Evolutionary conservation across 1,140 invertebrate genomes (phyloP).

Genomic region (Stratiolaelaps scimitus): DNA sequence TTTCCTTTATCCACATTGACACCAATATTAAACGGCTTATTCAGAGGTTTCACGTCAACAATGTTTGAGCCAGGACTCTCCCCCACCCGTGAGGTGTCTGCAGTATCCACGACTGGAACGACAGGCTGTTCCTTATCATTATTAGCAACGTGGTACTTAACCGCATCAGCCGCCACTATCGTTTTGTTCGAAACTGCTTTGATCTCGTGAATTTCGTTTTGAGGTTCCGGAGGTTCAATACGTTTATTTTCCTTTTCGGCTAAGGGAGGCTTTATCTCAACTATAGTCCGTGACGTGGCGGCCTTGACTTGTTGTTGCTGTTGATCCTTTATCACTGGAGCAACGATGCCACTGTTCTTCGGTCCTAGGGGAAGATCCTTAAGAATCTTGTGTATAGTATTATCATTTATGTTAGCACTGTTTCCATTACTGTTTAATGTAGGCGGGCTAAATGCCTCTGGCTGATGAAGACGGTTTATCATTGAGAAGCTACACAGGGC

Average conservation of each 20-base stretch:
- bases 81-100: too few relatives aligned
- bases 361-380: too few relatives aligned
- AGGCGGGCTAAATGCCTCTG: neutral
- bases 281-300: too few relatives aligned
- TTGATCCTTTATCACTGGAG: neutral
- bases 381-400: too few relatives aligned
- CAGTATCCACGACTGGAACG: too few relatives aligned
- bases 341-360: too few relatives aligned
- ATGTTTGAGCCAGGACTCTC: too few relatives aligned
- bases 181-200: conserved; percentile 17
- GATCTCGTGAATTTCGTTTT: conserved; percentile 9
- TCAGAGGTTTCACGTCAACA: neutral
- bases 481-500: conserved; percentile 16
- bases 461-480: conserved; percentile 12
- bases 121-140: too few relatives aligned
- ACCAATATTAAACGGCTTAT: neutral
- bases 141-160: too few relatives aligned
- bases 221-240: neutral
- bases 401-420: too few relatives aligned
- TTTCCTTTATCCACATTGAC: neutral
- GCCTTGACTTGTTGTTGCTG: neutral
- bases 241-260: neutral
- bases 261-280: too few relatives aligned
- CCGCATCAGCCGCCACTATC: too few relatives aligned
- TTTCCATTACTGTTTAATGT: neutral